Evolutionary conservation across 2,113 vertebrate genomes (phyloP).

Genomic region (Aspidoscelis tigris): DNA sequence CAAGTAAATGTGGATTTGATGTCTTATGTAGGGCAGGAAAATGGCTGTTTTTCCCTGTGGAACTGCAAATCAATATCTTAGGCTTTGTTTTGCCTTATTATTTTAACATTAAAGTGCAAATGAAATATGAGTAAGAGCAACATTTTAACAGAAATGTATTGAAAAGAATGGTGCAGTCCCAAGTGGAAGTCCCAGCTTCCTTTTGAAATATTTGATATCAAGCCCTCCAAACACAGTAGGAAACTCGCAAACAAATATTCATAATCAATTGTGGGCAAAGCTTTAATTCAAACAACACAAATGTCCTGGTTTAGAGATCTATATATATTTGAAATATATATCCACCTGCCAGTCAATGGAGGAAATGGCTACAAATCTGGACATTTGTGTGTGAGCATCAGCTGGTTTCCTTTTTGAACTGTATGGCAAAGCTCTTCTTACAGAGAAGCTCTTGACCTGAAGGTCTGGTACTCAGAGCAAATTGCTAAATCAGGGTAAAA

Average conservation of each 20-base stretch:
- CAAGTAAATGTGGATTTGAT: slow-evolving; percentile 65
- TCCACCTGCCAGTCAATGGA: background rate
- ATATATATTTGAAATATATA: background rate
- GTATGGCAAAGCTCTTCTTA: background rate
- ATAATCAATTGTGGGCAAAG: slow-evolving; percentile 9
- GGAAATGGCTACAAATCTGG: background rate
- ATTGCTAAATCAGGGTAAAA: background rate
- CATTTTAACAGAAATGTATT: background rate
- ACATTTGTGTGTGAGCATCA: background rate
- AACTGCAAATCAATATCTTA: slow-evolving; percentile 50
- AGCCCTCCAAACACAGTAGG: slow-evolving; percentile 21
- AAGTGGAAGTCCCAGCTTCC: slow-evolving; percentile 46
- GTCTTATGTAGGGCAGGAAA: slow-evolving; percentile 53
- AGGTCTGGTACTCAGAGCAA: background rate
- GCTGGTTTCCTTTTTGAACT: background rate
- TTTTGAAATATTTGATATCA: slow-evolving; percentile 12
- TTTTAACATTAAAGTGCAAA: slow-evolving; percentile 39
- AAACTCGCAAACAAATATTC: slow-evolving; percentile 29
- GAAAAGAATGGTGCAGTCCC: slow-evolving; percentile 48
- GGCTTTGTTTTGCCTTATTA: slow-evolving; percentile 34
- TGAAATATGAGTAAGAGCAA: slow-evolving; percentile 29
- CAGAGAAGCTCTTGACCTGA: background rate
- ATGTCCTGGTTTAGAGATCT: slow-evolving; percentile 9
- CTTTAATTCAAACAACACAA: slow-evolving; percentile 44
- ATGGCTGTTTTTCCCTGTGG: slow-evolving; percentile 54